These are phyloP conservation scores for Rhyacophila evoluta DNA, from an alignment of 2,888 invertebrate genomes.

Conservation along the genomic window DNA sequence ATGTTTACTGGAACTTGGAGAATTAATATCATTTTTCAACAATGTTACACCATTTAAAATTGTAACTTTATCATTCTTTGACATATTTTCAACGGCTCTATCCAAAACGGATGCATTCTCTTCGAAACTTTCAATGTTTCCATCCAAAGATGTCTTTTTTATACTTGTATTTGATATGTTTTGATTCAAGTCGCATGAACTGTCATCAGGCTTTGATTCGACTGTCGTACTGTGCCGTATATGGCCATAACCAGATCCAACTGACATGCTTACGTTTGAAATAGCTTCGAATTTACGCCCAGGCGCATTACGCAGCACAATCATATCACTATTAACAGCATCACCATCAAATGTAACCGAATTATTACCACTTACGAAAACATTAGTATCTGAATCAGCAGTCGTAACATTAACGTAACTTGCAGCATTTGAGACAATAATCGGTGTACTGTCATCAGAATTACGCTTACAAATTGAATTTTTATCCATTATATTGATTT, in stretches of 20 bases:
- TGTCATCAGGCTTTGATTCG: constrained; percentile 39
- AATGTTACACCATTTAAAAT: too few relatives aligned
- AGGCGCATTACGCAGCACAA: constrained; percentile 44
- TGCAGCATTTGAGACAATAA: neutral
- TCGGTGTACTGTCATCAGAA: neutral
- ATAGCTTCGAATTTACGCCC: constrained; percentile 39
- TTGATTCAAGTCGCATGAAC: neutral
- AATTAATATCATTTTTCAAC: neutral
- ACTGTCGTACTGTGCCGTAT: constrained; percentile 65
- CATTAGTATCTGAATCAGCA: neutral
- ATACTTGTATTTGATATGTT: neutral
- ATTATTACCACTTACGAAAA: constrained; percentile 58
- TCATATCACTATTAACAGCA: constrained; percentile 56
- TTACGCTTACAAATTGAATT: neutral
- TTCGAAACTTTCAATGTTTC: neutral
- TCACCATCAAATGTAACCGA: constrained; percentile 48
- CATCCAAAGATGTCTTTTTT: neutral
- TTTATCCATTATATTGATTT: neutral
- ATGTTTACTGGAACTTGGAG: neutral
- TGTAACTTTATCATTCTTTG: too few relatives aligned
- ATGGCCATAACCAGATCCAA: constrained; percentile 64
- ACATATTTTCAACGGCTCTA: neutral
- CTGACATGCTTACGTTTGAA: constrained; percentile 59
- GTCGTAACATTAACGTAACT: constrained; percentile 61
- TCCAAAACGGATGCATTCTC: neutral